Base-by-base conservation (phyloP, 2,888 invertebrate species). In the Nycteola revayana region DNA sequence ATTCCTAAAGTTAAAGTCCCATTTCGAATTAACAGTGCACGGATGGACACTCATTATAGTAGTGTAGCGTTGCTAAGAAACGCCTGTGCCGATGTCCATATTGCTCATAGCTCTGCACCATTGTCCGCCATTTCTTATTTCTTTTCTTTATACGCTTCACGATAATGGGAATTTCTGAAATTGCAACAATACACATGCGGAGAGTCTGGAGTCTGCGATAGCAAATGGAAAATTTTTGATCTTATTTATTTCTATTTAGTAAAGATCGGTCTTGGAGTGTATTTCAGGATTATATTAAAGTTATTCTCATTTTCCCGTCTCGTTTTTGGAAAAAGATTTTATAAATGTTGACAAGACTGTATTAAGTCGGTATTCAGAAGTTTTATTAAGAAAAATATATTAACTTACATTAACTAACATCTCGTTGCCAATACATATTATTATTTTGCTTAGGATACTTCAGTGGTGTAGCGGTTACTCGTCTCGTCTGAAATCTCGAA, bases 111-210 rank as follows among this genome's bases (percentile, higher is more conserved):
- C 49, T 33, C 42, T 56, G 51, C 55, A 48, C 72, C 60, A 79
- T 85, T 82, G 84, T 83, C 76, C 75, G 69, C 59, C 58, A 55
- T 66, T 81, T 66, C 81, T 80, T 84, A 83, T 83, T 80, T 81
- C 71, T 76, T 71, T 75, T 69, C 75, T 74, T 75, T 82, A 78
- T 77, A 69, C 76, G 71, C 77, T 79, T 64, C 53, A 75, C 76
- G 62, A 75, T 86, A 85, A 84, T 84, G 71, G 84, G 81, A 82
- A 86, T 86, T 82, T 86, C 75, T 84, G 79, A 84, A 86, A 87
- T 85, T 83, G 83, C 84, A 80, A 86, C 84, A 84, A 86, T 84
- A 81, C 83, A 82, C 75, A 80, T 71, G 74, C 74, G 70, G 68
- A 67, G 62, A 55, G 80, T 71, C 74, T 74, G 70, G 68, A 67